These are phyloP conservation scores for Todiramphus saurophagus DNA, from an alignment of 2,113 vertebrate genomes.

Conservation along the genomic window DNA sequence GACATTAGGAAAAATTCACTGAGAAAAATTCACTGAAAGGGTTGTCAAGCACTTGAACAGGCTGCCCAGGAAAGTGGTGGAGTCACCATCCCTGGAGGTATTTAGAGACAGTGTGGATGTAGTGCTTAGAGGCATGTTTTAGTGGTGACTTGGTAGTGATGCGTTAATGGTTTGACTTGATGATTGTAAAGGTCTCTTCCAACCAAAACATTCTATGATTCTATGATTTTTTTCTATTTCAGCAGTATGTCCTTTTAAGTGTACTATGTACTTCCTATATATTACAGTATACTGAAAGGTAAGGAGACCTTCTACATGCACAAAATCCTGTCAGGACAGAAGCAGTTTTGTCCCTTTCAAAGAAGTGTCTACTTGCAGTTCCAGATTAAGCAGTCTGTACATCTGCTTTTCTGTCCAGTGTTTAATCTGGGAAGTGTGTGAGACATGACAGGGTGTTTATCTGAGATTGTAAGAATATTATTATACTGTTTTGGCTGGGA, in stretches of 20 bases:
- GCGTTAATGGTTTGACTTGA: too few relatives aligned
- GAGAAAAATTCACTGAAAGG: too few relatives aligned
- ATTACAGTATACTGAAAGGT: neutral
- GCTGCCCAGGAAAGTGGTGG: too few relatives aligned
- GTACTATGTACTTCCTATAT: neutral
- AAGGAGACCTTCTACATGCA: neutral
- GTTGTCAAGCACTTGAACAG: too few relatives aligned
- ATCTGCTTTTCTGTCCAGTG: neutral
- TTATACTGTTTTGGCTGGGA: neutral
- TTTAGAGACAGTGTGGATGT: too few relatives aligned
- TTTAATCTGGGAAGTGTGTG: neutral
- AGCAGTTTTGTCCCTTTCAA: neutral
- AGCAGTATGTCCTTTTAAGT: neutral
- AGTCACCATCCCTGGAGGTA: too few relatives aligned
- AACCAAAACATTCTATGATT: too few relatives aligned
- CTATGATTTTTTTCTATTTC: too few relatives aligned
- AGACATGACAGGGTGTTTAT: neutral
- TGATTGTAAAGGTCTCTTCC: too few relatives aligned
- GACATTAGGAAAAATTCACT: too few relatives aligned
- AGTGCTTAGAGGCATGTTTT: too few relatives aligned
- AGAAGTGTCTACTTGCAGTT: neutral
- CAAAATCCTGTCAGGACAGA: rapidly evolving
- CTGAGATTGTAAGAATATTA: neutral
- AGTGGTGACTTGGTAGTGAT: too few relatives aligned
- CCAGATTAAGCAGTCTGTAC: neutral